A percentile compares a stretch with the other conserved stretches of the same genome.
These are phyloP conservation scores for Reticulitermes speratus DNA, from an alignment of 1,140 invertebrate genomes.

Conservation along the genomic window DNA sequence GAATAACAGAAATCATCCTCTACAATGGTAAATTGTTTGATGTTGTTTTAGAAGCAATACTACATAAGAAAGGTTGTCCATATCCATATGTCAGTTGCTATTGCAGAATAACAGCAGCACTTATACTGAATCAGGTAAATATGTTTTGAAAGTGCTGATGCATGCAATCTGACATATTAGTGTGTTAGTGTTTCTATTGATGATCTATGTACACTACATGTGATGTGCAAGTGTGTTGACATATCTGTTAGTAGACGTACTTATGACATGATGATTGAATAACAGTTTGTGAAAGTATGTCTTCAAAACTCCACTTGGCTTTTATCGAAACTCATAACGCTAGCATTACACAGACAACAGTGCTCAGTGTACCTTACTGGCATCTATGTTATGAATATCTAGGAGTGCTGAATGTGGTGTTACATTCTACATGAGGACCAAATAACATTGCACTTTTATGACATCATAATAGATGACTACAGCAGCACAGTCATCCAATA, in stretches of 20 bases:
- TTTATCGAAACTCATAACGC: background rate
- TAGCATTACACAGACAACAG: background rate
- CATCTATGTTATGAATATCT: constrained; percentile 24
- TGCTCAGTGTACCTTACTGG: constrained; percentile 20
- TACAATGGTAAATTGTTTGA: constrained; percentile 23
- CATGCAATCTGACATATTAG: constrained; percentile 18
- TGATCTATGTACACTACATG: constrained; percentile 28
- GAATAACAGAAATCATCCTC: constrained; percentile 23
- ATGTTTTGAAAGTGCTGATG: background rate
- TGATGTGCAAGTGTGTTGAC: constrained; percentile 28
- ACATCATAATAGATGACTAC: background rate
- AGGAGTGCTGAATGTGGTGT: background rate
- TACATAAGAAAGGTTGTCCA: background rate
- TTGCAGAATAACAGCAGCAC: background rate
- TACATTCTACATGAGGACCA: background rate
- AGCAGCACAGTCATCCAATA: background rate
- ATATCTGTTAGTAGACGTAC: constrained; percentile 25
- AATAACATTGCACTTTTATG: background rate
- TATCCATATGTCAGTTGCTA: background rate
- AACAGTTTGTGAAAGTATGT: background rate
- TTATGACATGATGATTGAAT: constrained; percentile 23
- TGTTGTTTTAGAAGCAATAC: constrained; percentile 28
- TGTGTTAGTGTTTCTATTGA: constrained; percentile 28
- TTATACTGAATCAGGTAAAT: background rate
- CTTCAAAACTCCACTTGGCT: background rate